Base-by-base conservation (phyloP, 2,113 vertebrate genomes). In the Gallinago paraguaiae region DNA sequence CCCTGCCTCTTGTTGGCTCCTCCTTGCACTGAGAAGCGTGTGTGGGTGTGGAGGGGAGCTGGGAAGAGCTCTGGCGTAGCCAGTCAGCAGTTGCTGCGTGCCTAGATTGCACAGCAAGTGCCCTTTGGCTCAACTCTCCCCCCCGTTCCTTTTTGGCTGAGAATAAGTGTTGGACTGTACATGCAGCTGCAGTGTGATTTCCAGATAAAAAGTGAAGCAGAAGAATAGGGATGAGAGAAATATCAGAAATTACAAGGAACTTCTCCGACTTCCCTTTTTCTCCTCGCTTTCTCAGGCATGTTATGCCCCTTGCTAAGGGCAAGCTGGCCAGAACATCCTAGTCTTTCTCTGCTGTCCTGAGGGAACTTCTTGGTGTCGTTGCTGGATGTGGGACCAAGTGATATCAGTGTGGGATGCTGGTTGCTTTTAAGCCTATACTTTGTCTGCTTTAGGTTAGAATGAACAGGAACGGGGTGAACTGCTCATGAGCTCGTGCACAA, bases 71-170 rank as follows among this genome's bases (percentile, higher is more conserved):
- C 57, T 33, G 69, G 7, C 12, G 83, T n/a, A 48, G 72, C 64
- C 65, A 84, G 83, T 77, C 77, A 89, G 64, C 43, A 39, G 56
- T 5, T 86, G 43, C 72, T 92, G 41, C 13, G 0, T 81, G 76
- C 72, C 65, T n/a, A n/a, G 69, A 84, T 93, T 50, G 16, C 82
- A 48, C 67, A 86, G 53, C 50, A 48, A 81, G 46, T 1, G 37
- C 56, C 81, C 77, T 86, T 91, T 89, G 86, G 83, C 95, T 95
- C 72, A 64, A 37, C 74, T 89, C 69, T 87, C 27, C 65, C 4
- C 2, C 83, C 87, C 0, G 0, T 39, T 91, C 53, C 48, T 71
- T 68, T 64, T 68, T 92, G 81, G 81, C 77, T 89, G 17, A 50
- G 41, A 53, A 1, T 17, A 6, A 64, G 24, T 14, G 48, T 82